A percentile compares a stretch with the other conserved stretches of the same genome.
Conservation (phyloP, 2,888 invertebrate species). For the Agriotes lineatus region DNA sequence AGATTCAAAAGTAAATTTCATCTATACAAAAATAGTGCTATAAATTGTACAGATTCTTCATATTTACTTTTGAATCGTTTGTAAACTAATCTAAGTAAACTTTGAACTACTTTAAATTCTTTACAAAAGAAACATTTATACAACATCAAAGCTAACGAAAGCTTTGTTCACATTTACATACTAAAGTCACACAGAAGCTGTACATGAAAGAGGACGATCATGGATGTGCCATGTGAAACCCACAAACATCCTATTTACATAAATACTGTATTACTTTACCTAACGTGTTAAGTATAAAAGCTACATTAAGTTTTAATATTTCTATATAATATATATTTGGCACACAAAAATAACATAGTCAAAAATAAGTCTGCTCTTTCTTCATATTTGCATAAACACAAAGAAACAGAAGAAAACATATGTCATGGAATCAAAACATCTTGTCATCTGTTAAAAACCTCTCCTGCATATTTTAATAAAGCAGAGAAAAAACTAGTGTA, state of each 20-base stretch:
- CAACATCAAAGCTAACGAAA: slow-evolving; percentile 38
- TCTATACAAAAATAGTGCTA: slow-evolving; percentile 29
- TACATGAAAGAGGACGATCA: slow-evolving; percentile 22
- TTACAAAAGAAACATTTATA: slow-evolving; percentile 42
- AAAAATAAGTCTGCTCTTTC: too few species aligned
- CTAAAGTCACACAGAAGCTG: slow-evolving; percentile 35
- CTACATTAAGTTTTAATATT: slow-evolving; percentile 1
- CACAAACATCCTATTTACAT: slow-evolving; percentile 9
- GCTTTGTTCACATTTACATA: slow-evolving; percentile 36
- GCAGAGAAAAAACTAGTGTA: too few species aligned
- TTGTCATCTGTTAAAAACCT: slow-evolving; percentile 12
- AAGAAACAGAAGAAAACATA: too few species aligned
- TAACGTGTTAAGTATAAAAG: slow-evolving; percentile 17
- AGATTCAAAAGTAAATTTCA: slow-evolving; percentile 25
- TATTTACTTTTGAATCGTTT: slow-evolving; percentile 31
- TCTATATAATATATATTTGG: slow-evolving; percentile 14
- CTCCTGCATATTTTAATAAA: too few species aligned
- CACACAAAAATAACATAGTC: slow-evolving; percentile 20
- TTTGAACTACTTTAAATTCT: slow-evolving; percentile 37
- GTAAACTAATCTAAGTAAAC: slow-evolving; percentile 30
- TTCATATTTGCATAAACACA: too few species aligned
- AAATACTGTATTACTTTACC: slow-evolving; percentile 25
- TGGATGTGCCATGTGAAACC: neutral
- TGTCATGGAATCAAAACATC: slow-evolving; percentile 12
- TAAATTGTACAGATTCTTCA: slow-evolving; percentile 26